Conservation (phyloP, 2,888 invertebrate genomes). For the Leistus spinibarbis region DNA sequence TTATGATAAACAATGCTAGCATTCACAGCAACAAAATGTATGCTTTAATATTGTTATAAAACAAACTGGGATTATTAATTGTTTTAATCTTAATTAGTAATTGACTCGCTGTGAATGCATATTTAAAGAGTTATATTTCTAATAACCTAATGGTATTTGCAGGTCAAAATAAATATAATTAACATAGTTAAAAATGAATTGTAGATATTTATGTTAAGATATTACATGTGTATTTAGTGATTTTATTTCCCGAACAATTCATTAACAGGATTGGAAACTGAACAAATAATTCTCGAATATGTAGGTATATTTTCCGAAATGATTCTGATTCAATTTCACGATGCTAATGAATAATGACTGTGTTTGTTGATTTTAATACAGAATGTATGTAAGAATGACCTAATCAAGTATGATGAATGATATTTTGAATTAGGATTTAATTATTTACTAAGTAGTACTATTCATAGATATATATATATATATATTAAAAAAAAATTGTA, state of each 20-base stretch:
- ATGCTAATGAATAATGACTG: neutral
- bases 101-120: no score
- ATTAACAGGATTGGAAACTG: neutral
- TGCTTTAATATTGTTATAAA: no score
- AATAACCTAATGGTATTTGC: conserved; percentile 12
- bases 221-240: conserved; percentile 28
- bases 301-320: neutral
- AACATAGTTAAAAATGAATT: conserved; percentile 27
- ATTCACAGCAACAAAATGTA: no score
- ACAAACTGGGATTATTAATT: neutral
- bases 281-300: neutral
- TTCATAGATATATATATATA: neutral
- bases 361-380: neutral
- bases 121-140: neutral
- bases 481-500: neutral
- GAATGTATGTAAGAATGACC: no score
- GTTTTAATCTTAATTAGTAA: neutral
- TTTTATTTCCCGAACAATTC: neutral
- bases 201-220: conserved; percentile 20
- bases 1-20: no score
- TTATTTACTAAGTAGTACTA: conserved; percentile 1
- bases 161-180: conserved; percentile 28
- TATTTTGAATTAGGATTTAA: conserved; percentile 14
- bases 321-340: neutral
- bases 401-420: conserved; percentile 18